These are phyloP conservation scores for Hippopotamyrus pictus DNA, from an alignment of 2,797 vertebrate genomes.

Conservation along the genomic window DNA sequence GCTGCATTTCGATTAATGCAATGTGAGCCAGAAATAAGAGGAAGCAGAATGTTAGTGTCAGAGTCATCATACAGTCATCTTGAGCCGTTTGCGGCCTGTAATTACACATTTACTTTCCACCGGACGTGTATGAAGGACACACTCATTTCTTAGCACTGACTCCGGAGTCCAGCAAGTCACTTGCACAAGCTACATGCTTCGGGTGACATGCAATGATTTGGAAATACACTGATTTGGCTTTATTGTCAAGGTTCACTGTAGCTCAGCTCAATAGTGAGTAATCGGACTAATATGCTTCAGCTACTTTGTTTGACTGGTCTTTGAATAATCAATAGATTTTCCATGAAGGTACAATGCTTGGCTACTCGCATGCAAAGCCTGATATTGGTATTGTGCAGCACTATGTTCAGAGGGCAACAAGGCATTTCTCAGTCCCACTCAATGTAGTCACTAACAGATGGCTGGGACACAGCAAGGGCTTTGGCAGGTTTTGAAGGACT, in stretches of 20 bases:
- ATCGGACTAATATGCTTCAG: not conserved
- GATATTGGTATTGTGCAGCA: not conserved
- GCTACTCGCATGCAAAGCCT: not conserved
- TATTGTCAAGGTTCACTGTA: not conserved
- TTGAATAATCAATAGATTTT: conserved; percentile 6
- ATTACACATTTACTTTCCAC: not conserved
- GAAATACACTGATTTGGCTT: not conserved
- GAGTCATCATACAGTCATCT: not conserved
- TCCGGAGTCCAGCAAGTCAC: not conserved
- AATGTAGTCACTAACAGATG: not conserved
- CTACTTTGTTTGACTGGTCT: not conserved
- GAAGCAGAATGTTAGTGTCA: not conserved
- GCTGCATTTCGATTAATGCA: not conserved
- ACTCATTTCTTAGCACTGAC: not conserved
- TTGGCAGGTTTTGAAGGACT: not conserved
- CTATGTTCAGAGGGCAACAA: not conserved
- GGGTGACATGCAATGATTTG: not conserved
- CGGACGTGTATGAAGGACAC: not conserved
- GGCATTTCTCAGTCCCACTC: not conserved
- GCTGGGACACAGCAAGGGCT: not conserved
- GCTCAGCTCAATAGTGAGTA: not conserved
- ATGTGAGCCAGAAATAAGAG: not conserved
- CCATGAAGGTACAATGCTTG: not conserved
- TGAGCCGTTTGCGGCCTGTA: not conserved
- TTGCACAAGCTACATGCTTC: not conserved